A percentile compares a stretch with the other conserved stretches of the same genome.
Conservation (phyloP, 2,797 vertebrate genomes). For the Mastacembelus armatus region DNA sequence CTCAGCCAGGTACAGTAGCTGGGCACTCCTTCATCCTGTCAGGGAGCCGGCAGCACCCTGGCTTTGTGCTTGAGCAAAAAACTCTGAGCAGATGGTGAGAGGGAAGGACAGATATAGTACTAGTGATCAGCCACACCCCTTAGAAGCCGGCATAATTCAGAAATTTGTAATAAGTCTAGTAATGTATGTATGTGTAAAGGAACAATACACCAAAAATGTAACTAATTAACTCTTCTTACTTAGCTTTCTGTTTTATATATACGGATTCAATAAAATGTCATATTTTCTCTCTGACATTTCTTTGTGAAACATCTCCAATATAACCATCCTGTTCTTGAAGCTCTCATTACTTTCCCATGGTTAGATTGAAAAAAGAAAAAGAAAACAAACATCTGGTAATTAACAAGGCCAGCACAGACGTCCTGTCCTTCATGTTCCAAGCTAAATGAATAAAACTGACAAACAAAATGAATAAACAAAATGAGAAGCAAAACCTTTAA, state of each 20-base stretch:
- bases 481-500: conserved; percentile 41
- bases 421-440: conserved; percentile 25
- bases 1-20: conserved; percentile 22
- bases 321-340: conserved; percentile 30
- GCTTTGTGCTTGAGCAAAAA: conserved; percentile 57
- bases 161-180: not conserved
- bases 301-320: conserved; percentile 4
- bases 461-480: conserved; percentile 23
- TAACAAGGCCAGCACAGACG: conserved; percentile 44
- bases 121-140: conserved; percentile 20
- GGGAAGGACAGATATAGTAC: conserved; percentile 28
- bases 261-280: not conserved
- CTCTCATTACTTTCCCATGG: conserved; percentile 20
- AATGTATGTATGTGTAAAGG: not conserved
- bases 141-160: conserved; percentile 24
- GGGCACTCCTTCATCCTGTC: conserved; percentile 62
- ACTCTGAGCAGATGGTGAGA: conserved; percentile 74
- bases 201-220: not conserved
- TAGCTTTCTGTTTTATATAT: not conserved
- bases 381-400: conserved; percentile 35
- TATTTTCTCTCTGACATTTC: not conserved
- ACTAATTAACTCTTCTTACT: not conserved
- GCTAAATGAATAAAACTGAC: conserved; percentile 14
- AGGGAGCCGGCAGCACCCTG: conserved; percentile 28
- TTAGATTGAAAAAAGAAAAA: conserved; percentile 23